A percentile compares a stretch with the other conserved stretches of the same genome.
phyloP scores from a whole-genome alignment of 1,140 invertebrate species.

The Archegozetes longisetosus region DNA sequence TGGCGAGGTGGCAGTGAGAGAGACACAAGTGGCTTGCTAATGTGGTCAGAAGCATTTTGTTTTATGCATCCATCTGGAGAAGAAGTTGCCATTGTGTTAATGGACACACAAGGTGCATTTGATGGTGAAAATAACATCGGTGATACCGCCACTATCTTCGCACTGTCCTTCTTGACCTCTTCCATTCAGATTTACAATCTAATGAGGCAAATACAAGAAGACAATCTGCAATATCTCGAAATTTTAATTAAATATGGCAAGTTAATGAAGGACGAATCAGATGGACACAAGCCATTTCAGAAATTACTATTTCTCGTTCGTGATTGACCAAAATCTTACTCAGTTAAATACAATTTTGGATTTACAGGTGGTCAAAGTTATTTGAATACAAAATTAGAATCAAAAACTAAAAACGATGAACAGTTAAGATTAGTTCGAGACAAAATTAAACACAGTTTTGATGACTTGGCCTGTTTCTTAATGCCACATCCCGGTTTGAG shows the following conservation, averaged over 20 bases:
- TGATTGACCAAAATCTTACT: constrained; percentile 97
- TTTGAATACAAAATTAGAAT: constrained; percentile 54
- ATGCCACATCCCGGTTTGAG: constrained; percentile 95
- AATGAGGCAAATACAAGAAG: constrained; percentile 36
- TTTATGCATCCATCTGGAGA: constrained; percentile 27
- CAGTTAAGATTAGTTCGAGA: constrained; percentile 85
- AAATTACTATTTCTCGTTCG: constrained; percentile 84
- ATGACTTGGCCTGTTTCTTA: constrained; percentile 85
- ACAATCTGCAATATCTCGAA: constrained; percentile 31
- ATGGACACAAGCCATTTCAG: constrained; percentile 68
- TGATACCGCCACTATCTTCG: constrained; percentile 92
- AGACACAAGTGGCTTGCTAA: constrained; percentile 84
- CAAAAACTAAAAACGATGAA: neutral
- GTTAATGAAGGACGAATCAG: constrained; percentile 77
- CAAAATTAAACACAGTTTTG: constrained; percentile 88
- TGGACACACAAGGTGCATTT: constrained; percentile 96
- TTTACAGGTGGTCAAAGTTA: constrained; percentile 69
- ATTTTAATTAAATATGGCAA: constrained; percentile 88
- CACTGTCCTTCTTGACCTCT: constrained; percentile 41
- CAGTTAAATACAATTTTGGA: constrained; percentile 87
- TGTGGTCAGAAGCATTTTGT: constrained; percentile 85
- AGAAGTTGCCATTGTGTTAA: constrained; percentile 50
- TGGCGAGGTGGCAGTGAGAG: constrained; percentile 87
- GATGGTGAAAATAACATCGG: constrained; percentile 89
- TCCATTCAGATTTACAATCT: constrained; percentile 41